A percentile compares a stretch with the other conserved stretches of the same genome.
phyloP scores from a whole-genome alignment of 64 coral and sea anemone genomes.

The Pocillopora verrucosa region DNA sequence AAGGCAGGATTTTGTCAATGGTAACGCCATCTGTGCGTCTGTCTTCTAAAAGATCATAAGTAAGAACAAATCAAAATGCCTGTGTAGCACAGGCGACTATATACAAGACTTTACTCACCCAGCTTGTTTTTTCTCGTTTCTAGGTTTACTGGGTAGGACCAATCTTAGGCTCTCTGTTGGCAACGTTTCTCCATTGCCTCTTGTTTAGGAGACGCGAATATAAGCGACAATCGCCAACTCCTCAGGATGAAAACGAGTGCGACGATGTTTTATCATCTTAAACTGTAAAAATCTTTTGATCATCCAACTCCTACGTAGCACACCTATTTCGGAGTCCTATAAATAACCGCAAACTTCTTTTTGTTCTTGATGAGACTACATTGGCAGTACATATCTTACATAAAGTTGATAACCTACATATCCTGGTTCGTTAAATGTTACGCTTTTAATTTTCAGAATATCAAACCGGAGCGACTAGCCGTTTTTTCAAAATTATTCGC shows the following conservation, averaged over 20 bases:
- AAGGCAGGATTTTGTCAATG: too few relatives aligned
- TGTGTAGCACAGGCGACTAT: too few relatives aligned
- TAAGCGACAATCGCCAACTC: not conserved
- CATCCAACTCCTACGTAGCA: too few relatives aligned
- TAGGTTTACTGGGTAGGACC: conserved; percentile 63
- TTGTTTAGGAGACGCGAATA: conserved; percentile 6
- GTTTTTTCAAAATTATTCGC: too few relatives aligned
- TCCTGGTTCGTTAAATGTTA: not conserved
- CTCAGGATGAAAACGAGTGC: not conserved
- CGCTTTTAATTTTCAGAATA: too few relatives aligned
- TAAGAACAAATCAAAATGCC: too few relatives aligned
- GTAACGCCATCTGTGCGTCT: too few relatives aligned
- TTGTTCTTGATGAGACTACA: not conserved
- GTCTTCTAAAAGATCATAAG: too few relatives aligned
- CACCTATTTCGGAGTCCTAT: too few relatives aligned
- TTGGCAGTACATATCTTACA: not conserved
- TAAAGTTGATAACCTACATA: not conserved
- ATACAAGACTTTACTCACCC: not conserved
- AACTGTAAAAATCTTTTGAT: too few relatives aligned
- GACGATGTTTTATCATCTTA: not conserved
- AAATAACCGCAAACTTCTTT: not conserved
- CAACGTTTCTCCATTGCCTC: conserved; percentile 36
- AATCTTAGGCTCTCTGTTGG: conserved; percentile 15
- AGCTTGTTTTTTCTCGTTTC: not conserved
- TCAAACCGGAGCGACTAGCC: too few relatives aligned